Evolutionary conservation across 64 coral and sea anemone species (phyloP).

Genomic region (Actinia tenebrosa): DNA sequence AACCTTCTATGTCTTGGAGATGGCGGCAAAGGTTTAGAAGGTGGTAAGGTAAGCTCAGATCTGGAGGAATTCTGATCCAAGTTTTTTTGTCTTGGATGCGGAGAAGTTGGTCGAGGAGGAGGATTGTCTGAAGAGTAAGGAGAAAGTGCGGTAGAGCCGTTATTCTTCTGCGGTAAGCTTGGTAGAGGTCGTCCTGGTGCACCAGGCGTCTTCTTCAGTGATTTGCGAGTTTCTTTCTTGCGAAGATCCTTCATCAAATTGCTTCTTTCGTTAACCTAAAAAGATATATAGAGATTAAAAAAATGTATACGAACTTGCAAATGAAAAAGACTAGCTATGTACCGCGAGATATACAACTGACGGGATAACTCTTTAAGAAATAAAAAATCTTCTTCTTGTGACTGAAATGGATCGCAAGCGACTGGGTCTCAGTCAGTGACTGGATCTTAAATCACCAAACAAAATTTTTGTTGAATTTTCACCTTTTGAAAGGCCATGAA

Average conservation of each 20-base stretch:
- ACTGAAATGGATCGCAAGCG: too few species aligned
- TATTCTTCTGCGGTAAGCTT: constrained; percentile 19
- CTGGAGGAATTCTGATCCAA: neutral
- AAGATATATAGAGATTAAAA: neutral
- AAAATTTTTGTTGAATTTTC: too few species aligned
- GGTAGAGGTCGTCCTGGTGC: constrained; percentile 42
- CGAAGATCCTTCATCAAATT: constrained; percentile 75
- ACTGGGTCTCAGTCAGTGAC: too few species aligned
- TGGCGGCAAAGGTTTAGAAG: constrained; percentile 55
- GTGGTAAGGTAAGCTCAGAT: constrained; percentile 34
- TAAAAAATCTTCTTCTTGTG: neutral
- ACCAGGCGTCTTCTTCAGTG: constrained; percentile 53
- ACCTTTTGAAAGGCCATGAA: too few species aligned
- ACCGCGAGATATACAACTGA: too few species aligned
- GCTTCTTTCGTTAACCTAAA: constrained; percentile 60
- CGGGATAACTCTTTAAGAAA: neutral
- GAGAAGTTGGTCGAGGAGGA: constrained; percentile 21
- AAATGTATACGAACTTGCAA: too few species aligned
- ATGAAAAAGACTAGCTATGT: too few species aligned
- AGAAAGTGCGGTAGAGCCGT: neutral
- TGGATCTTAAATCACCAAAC: too few species aligned
- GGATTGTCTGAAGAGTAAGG: neutral
- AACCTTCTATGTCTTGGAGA: constrained; percentile 29
- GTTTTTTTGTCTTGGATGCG: neutral
- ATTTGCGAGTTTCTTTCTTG: constrained; percentile 80